Percentiles rank a stretch among this genome's conserved stretches.
Evolutionary conservation across 1,140 invertebrate species (phyloP).

Genomic region (Acromyrmex charruanus): DNA sequence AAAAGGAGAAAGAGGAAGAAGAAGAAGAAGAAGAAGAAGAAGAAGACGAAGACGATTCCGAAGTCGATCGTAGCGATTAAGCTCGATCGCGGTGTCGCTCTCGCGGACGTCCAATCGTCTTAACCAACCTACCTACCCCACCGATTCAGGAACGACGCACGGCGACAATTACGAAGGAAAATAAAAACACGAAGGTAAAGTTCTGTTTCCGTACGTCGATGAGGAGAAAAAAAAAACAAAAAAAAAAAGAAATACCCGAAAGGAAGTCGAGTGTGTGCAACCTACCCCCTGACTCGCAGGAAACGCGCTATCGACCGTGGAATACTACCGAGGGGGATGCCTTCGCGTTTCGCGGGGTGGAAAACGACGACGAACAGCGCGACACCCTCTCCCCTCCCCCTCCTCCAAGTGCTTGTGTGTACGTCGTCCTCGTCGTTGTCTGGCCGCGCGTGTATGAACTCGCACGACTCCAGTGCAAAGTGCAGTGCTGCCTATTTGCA

Average conservation of each 20-base stretch:
- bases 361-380: neutral
- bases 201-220: neutral
- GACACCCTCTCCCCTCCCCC: neutral
- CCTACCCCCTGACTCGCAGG: constrained; percentile 24
- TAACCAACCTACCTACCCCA: constrained; percentile 54
- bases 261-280: neutral
- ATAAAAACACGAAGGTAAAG: constrained; percentile 63
- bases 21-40: constrained; percentile 33
- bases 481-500: constrained; percentile 70
- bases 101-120: constrained; percentile 66
- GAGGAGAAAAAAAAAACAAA: no score
- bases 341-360: constrained; percentile 2
- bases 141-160: constrained; percentile 79
- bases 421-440: constrained; percentile 11
- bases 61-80: constrained; percentile 2
- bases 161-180: constrained; percentile 69
- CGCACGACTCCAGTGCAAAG: constrained; percentile 73
- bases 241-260: neutral
- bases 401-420: constrained; percentile 32
- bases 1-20: constrained; percentile 36
- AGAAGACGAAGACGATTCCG: constrained; percentile 14
- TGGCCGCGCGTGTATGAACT: neutral
- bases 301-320: constrained; percentile 52
- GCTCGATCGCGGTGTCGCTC: constrained; percentile 43
- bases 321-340: neutral